phyloP scores from a whole-genome alignment of 1,140 invertebrate species.

The Drosophila littoralis region DNA sequence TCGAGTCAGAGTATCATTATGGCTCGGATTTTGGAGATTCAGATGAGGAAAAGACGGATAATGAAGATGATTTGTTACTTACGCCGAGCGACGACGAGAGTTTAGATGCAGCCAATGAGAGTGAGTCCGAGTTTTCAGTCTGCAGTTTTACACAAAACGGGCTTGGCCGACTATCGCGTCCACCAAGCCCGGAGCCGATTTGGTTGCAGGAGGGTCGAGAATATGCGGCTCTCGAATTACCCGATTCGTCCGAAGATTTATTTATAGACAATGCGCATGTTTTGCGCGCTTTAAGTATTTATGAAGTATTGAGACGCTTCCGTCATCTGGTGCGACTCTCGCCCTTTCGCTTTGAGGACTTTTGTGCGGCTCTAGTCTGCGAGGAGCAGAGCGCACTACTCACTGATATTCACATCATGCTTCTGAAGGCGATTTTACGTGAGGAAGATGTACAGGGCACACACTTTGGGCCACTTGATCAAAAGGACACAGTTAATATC shows the following conservation, averaged over 20 bases:
- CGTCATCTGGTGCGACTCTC: conserved; percentile 94
- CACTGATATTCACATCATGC: conserved; percentile 95
- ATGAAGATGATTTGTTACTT: conserved; percentile 88
- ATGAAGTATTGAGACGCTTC: conserved; percentile 97
- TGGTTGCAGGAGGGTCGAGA: conserved; percentile 92
- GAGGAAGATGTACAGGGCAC: conserved; percentile 98
- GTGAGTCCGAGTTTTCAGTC: conserved; percentile 93
- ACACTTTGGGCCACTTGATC: conserved; percentile 97
- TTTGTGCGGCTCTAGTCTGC: conserved; percentile 95
- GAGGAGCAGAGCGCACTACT: conserved; percentile 96
- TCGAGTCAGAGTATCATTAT: conserved; percentile 95
- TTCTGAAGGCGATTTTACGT: conserved; percentile 94
- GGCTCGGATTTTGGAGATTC: conserved; percentile 95
- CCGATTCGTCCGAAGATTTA: conserved; percentile 95
- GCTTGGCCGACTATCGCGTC: conserved; percentile 85
- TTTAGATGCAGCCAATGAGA: conserved; percentile 88
- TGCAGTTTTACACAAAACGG: conserved; percentile 89
- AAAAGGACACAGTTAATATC: conserved; percentile 98
- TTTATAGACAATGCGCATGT: conserved; percentile 91
- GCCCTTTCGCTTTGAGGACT: conserved; percentile 97
- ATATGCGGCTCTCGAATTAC: conserved; percentile 91
- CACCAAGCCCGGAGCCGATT: conserved; percentile 93
- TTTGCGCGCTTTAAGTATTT: conserved; percentile 93
- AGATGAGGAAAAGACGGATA: conserved; percentile 90
- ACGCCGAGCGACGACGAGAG: conserved; percentile 89